Percentiles rank a stretch among this genome's conserved stretches.
phyloP scores from a whole-genome alignment of 2,888 invertebrate species.

The Ectemnius cavifrons region DNA sequence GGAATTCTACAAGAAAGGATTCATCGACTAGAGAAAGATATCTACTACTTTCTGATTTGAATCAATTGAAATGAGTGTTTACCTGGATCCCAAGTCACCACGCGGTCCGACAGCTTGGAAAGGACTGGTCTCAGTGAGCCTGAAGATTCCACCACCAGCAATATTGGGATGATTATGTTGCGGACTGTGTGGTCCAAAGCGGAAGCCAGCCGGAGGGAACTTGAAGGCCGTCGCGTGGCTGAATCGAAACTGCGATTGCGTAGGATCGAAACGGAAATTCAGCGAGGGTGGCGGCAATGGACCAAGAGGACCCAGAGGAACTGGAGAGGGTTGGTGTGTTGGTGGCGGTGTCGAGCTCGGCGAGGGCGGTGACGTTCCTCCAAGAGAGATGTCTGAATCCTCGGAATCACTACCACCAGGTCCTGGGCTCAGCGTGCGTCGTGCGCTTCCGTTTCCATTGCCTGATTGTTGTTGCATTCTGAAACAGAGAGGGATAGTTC shows the following conservation, averaged over 20 bases:
- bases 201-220: constrained; percentile 74
- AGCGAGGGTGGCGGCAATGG: constrained; percentile 73
- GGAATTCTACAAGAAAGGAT: no score
- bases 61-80: constrained; percentile 5
- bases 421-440: constrained; percentile 73
- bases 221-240: constrained; percentile 74
- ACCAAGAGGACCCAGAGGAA: constrained; percentile 72
- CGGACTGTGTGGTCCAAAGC: constrained; percentile 74
- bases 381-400: constrained; percentile 76
- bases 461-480: constrained; percentile 77
- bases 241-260: constrained; percentile 74
- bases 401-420: constrained; percentile 75
- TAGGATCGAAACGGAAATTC: constrained; percentile 75
- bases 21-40: neutral
- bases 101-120: constrained; percentile 76
- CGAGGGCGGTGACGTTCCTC: constrained; percentile 75
- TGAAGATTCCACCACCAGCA: constrained; percentile 73
- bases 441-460: constrained; percentile 69
- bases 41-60: neutral
- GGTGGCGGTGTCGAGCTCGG: constrained; percentile 74
- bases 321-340: constrained; percentile 72
- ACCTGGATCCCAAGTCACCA: constrained; percentile 76
- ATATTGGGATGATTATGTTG: constrained; percentile 76
- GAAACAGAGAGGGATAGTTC: constrained; percentile 40
- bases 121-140: constrained; percentile 75